These are phyloP conservation scores for Clostera curtula DNA, from an alignment of 2,888 invertebrate species.

Conservation along the genomic window DNA sequence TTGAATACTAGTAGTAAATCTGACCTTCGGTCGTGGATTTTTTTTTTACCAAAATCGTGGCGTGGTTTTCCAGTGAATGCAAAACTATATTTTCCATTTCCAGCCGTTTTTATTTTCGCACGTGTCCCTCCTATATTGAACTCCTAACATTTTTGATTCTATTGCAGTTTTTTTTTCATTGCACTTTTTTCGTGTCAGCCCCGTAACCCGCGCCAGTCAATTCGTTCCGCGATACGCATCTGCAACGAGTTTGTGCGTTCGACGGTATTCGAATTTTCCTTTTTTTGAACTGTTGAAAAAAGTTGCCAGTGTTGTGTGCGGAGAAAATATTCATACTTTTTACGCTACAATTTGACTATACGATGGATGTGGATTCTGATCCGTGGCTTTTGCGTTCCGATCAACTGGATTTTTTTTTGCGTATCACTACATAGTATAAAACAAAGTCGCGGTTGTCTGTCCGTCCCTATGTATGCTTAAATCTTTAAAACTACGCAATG, in stretches of 20 bases:
- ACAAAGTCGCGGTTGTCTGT: too few species aligned
- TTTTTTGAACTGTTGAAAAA: constrained; percentile 15
- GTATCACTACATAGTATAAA: too few species aligned
- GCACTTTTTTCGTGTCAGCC: constrained; percentile 24
- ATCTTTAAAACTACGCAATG: too few species aligned
- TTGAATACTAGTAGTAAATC: too few species aligned
- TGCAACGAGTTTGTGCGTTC: constrained; percentile 34
- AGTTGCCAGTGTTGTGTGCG: constrained; percentile 1
- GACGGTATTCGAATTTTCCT: constrained; percentile 14
- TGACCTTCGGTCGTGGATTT: too few species aligned
- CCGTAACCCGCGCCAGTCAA: constrained; percentile 41
- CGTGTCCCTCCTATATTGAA: constrained; percentile 20
- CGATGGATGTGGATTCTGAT: too few species aligned
- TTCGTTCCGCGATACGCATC: constrained; percentile 44
- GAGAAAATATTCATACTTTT: constrained; percentile 23
- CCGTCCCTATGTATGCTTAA: too few species aligned
- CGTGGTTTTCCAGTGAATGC: background rate
- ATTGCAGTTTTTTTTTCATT: constrained; percentile 16
- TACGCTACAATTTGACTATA: too few species aligned
- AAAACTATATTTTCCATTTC: constrained; percentile 7
- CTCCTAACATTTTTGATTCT: constrained; percentile 36
- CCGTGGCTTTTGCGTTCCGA: too few species aligned
- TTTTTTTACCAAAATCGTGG: too few species aligned
- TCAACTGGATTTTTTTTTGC: too few species aligned
- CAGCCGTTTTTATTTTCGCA: constrained; percentile 12